Percentiles rank a stretch among this genome's conserved stretches.
Conservation (phyloP, 2,888 invertebrate genomes). For the Molorchus minor region DNA sequence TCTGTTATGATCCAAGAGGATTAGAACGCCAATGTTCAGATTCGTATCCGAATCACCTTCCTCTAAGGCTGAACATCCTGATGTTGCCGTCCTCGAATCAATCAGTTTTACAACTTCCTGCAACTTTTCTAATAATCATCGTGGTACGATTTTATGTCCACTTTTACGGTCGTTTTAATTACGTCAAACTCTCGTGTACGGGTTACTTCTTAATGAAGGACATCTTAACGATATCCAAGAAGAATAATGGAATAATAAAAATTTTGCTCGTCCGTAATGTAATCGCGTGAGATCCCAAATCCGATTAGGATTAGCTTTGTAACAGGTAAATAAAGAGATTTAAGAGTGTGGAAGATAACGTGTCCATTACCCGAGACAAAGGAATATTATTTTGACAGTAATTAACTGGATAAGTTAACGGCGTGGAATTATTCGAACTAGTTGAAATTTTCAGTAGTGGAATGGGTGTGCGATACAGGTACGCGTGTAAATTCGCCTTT, state of each 20-base stretch:
- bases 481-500: conserved; percentile 1
- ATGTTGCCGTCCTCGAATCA: too few relatives aligned
- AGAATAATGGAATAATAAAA: conserved; percentile 20
- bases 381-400: conserved; percentile 23
- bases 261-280: not conserved
- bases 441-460: conserved; percentile 14
- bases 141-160: too few relatives aligned
- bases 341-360: conserved; percentile 12
- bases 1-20: too few relatives aligned
- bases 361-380: conserved; percentile 12
- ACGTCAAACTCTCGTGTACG: not conserved
- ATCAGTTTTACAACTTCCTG: too few relatives aligned
- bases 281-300: conserved; percentile 16
- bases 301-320: conserved; percentile 1
- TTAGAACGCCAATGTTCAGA: too few relatives aligned
- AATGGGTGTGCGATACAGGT: conserved; percentile 7
- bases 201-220: not conserved
- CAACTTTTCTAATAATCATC: too few relatives aligned
- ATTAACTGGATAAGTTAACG: conserved; percentile 16
- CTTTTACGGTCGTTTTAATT: not conserved
- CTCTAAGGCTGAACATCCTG: too few relatives aligned
- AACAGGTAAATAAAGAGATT: conserved; percentile 13
- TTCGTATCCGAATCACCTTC: too few relatives aligned
- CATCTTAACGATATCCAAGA: conserved; percentile 8
- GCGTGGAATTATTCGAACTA: conserved; percentile 18